phyloP scores from a whole-genome alignment of 2,797 vertebrate genomes.

The Lacerta agilis region DNA sequence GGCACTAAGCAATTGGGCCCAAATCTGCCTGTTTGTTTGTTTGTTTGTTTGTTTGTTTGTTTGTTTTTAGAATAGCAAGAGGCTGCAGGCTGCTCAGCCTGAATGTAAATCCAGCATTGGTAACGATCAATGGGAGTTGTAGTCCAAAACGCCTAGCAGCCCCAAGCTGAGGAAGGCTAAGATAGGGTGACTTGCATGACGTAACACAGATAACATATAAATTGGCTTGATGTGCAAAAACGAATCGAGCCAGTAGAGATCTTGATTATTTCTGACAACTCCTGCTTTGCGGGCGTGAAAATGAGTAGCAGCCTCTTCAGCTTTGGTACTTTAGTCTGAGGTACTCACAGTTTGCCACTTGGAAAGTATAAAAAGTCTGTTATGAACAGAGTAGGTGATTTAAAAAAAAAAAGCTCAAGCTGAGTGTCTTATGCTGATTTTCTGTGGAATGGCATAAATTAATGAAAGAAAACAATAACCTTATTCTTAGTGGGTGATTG shows the following conservation, averaged over 20 bases:
- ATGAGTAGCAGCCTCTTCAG: not conserved
- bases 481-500: not conserved
- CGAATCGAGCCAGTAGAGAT: not conserved
- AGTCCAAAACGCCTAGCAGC: too few relatives aligned
- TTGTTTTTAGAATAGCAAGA: too few relatives aligned
- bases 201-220: not conserved
- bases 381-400: constrained; percentile 42
- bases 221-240: not conserved
- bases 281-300: not conserved
- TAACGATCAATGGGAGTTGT: too few relatives aligned
- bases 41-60: too few relatives aligned
- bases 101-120: too few relatives aligned
- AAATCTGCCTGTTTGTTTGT: too few relatives aligned
- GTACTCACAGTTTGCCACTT: not conserved
- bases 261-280: not conserved
- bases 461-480: not conserved
- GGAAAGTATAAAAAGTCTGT: constrained; percentile 50
- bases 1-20: too few relatives aligned
- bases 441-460: not conserved
- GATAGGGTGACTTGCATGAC: not conserved
- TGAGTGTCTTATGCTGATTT: not conserved
- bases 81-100: too few relatives aligned
- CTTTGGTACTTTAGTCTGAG: not conserved
- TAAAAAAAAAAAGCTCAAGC: constrained; percentile 10
- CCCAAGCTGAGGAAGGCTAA: too few relatives aligned